Percentiles rank a stretch among this genome's conserved stretches.
phyloP scores from a whole-genome alignment of 2,888 invertebrate genomes.

The Eristalis intricaria region DNA sequence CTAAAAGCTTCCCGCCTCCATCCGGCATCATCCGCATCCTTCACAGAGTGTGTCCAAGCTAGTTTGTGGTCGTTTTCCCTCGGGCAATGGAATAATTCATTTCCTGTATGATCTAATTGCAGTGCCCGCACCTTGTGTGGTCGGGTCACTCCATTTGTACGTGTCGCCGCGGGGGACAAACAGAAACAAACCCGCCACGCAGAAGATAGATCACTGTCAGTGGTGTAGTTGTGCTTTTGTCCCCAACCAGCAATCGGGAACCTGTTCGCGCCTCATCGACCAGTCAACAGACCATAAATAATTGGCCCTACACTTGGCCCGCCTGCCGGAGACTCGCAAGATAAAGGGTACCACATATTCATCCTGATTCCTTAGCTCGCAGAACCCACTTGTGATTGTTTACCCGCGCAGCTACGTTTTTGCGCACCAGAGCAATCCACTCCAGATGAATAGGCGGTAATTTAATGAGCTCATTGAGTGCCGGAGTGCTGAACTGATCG shows the following conservation, averaged over 20 bases:
- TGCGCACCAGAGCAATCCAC: constrained; percentile 11
- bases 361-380: not conserved
- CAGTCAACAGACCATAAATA: not conserved
- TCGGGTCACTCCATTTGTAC: not conserved
- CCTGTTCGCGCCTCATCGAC: not conserved
- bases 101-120: constrained; percentile 34
- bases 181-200: not conserved
- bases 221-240: not conserved
- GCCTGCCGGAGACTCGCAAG: not conserved
- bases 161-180: not conserved
- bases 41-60: not conserved
- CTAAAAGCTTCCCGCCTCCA: not conserved
- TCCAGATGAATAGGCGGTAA: constrained; percentile 34
- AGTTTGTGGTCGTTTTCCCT: not conserved
- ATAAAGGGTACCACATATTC: not conserved
- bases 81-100: constrained; percentile 4
- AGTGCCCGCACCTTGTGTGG: not conserved
- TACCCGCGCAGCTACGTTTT: not conserved
- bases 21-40: not conserved
- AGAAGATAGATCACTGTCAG: not conserved
- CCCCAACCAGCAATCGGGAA: not conserved
- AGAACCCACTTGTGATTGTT: constrained; percentile 3
- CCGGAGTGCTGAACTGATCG: not conserved
- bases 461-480: constrained; percentile 28
- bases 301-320: not conserved